Conservation (phyloP, 2,113 vertebrate species). For the Heteronetta atricapilla region DNA sequence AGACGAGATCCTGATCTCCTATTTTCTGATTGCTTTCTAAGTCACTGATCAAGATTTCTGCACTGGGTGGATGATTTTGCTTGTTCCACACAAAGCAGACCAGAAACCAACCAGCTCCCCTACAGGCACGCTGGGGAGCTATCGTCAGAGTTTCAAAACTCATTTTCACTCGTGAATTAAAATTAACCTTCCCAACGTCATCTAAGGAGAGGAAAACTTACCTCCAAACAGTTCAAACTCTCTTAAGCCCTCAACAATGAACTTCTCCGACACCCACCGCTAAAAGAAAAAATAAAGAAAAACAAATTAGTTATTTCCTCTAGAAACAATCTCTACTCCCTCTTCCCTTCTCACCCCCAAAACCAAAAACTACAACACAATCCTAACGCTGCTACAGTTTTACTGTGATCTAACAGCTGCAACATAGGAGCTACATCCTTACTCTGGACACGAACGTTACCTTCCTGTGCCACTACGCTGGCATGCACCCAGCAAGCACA, state of each 20-base stretch:
- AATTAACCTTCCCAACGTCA: background rate
- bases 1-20: background rate
- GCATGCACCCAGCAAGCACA: background rate
- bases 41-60: background rate
- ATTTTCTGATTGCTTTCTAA: background rate
- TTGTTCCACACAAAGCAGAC: background rate
- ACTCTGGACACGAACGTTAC: background rate
- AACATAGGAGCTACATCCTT: background rate
- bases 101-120: background rate
- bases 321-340: background rate
- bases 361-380: background rate
- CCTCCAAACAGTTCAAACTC: conserved; percentile 98
- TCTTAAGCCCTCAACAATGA: conserved; percentile 97
- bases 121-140: background rate
- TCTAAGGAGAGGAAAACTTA: conserved; percentile 69
- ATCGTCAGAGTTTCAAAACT: background rate
- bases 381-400: background rate
- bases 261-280: conserved; percentile 98
- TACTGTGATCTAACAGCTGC: background rate
- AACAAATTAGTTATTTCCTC: conserved; percentile 42
- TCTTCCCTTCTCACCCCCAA: background rate
- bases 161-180: background rate
- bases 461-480: accelerated
- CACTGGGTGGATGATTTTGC: background rate
- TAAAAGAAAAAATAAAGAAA: conserved; percentile 69